Percentiles rank a stretch among this genome's conserved stretches.
Conservation (phyloP, 2,797 vertebrate species). For the Florisuga fusca region DNA sequence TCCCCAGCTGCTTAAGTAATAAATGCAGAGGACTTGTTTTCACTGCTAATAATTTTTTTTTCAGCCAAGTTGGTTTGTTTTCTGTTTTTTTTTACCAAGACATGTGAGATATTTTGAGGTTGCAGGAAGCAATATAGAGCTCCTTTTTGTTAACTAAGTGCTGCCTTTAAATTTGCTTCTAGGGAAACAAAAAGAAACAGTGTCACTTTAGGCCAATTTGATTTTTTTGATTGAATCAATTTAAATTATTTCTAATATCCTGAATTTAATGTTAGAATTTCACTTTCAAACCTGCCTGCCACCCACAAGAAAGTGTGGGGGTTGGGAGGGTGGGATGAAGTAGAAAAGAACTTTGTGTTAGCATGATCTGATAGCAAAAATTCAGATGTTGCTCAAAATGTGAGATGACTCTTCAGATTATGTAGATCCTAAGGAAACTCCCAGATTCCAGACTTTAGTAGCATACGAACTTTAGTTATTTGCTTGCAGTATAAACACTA, state of each 20-base stretch:
- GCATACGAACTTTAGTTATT: background rate
- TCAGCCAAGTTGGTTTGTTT: background rate
- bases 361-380: background rate
- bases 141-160: background rate
- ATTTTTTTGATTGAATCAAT: background rate
- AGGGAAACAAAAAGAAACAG: background rate
- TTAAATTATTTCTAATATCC: background rate
- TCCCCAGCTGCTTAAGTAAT: constrained; percentile 8
- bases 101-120: constrained; percentile 27
- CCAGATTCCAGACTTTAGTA: background rate
- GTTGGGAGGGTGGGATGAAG: background rate
- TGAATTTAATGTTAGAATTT: background rate
- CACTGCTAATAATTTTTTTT: constrained; percentile 18
- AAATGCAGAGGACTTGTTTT: background rate
- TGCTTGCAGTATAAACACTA: background rate
- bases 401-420: background rate
- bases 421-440: background rate
- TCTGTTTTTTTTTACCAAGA: background rate
- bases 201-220: background rate
- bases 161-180: background rate
- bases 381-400: background rate
- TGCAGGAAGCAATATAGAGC: constrained; percentile 25
- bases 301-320: background rate
- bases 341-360: background rate
- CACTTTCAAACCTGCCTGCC: background rate